Evolutionary conservation across 2,797 vertebrate genomes (phyloP).

Genomic region (Momotus momota): DNA sequence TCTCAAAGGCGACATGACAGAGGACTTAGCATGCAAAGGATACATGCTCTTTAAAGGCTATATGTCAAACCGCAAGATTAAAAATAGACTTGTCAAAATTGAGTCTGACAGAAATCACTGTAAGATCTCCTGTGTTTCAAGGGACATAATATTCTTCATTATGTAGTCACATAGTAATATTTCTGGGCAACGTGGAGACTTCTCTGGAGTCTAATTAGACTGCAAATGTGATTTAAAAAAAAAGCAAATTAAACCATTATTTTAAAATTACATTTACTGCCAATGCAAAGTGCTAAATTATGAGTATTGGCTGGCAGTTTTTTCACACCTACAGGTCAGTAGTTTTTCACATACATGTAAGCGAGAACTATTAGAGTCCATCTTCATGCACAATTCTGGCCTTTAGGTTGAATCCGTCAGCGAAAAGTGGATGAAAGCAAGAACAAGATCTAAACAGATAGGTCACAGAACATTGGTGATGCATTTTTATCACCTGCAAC

Average conservation of each 20-base stretch:
- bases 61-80: slow-evolving; percentile 10
- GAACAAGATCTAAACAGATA: not conserved
- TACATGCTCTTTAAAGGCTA: not conserved
- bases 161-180: not conserved
- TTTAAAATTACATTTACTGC: slow-evolving; percentile 16
- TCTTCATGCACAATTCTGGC: not conserved
- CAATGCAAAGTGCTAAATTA: not conserved
- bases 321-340: not conserved
- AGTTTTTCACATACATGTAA: not conserved
- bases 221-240: not conserved
- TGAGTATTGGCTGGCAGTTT: not conserved
- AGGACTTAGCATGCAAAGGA: not conserved
- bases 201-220: not conserved
- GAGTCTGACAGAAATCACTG: not conserved
- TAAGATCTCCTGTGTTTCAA: not conserved
- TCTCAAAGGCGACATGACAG: not conserved
- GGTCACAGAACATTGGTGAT: not conserved
- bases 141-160: not conserved
- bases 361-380: not conserved
- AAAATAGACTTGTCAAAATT: slow-evolving; percentile 21
- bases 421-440: not conserved
- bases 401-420: not conserved
- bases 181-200: not conserved
- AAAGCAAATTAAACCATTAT: not conserved
- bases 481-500: not conserved